Evolutionary conservation across 2,797 vertebrate genomes (phyloP), one percentile per base, ranked within the genome.

Genomic region (Furcifer pardalis): DNA sequence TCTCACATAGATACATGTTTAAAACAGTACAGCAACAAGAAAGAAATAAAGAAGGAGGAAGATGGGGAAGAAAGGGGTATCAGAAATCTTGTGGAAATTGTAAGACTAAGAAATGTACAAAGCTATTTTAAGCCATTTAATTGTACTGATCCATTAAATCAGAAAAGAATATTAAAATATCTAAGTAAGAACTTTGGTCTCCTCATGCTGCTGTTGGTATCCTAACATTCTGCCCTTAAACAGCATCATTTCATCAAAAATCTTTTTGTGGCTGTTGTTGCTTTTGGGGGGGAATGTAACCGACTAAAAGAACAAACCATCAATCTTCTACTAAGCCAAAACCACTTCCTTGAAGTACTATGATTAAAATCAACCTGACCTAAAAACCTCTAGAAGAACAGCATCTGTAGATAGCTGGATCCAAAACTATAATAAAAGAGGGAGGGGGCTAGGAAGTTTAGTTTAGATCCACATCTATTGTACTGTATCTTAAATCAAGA

Each of bases 381-480:
- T 17, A 32, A 81, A 65, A 88, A 23, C 13, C 75, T 77, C 78
- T 37, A 89, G 76, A 52, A 89, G 37, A 79, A 82, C 56, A 82
- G 15, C 46, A 60, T 0, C 0, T 13, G 84, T 42, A 68, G 77
- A 60, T 32, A n/a, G 30, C 5, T 42, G 15, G 2, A 90, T 87
- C 59, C 89, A 86, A 80, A 88, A 81, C 42, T 74, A 86, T 44
- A 2, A 69, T 49, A 77, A 86, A 73, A 32, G 77, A 88, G 75
- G 63, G 17, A 15, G 19, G 52, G 52, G 73, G 3, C 1, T 12
- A 76, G 0, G 15, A 5, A 68, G 73, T 60, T 82, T 85, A 68
- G 73, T 60, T 82, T 85, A 66, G 23, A 42, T 71, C 79, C 71
- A 52, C 68, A 3, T 0, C 7, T 86, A 6, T 42, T 68, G 86